A percentile compares a stretch with the other conserved stretches of the same genome.
Conservation (phyloP, 2,113 vertebrate genomes). For the Neogale vison region DNA sequence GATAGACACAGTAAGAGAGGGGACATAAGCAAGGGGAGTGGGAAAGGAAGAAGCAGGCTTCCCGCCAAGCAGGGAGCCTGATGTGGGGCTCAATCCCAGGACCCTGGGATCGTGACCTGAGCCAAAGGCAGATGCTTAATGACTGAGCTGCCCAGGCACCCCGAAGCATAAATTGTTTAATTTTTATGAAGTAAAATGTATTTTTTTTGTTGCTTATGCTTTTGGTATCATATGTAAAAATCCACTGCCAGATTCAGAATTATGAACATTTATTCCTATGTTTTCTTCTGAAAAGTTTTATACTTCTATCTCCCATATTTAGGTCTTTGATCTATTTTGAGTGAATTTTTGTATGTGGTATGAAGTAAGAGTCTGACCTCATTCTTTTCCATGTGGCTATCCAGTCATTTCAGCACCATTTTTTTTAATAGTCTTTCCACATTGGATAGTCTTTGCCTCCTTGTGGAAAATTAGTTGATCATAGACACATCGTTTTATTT, state of each 20-base stretch:
- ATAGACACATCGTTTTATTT: background rate
- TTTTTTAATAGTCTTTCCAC: background rate
- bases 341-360: background rate
- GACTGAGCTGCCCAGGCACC: too few relatives aligned
- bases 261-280: background rate
- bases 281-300: background rate
- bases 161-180: background rate
- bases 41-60: too few relatives aligned
- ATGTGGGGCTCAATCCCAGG: too few relatives aligned
- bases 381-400: background rate
- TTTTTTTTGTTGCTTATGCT: background rate
- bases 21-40: too few relatives aligned
- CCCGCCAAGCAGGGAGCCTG: too few relatives aligned
- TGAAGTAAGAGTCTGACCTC: background rate
- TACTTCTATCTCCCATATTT: background rate
- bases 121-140: too few relatives aligned
- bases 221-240: background rate
- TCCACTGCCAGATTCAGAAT: background rate
- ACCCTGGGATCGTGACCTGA: too few relatives aligned
- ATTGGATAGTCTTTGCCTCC: background rate
- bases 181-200: background rate
- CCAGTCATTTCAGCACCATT: background rate
- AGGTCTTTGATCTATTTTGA: slow-evolving; percentile 2
- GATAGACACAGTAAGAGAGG: too few relatives aligned
- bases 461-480: background rate